phyloP scores from a whole-genome alignment of 2,888 invertebrate species.

The Perithous albicinctus region DNA sequence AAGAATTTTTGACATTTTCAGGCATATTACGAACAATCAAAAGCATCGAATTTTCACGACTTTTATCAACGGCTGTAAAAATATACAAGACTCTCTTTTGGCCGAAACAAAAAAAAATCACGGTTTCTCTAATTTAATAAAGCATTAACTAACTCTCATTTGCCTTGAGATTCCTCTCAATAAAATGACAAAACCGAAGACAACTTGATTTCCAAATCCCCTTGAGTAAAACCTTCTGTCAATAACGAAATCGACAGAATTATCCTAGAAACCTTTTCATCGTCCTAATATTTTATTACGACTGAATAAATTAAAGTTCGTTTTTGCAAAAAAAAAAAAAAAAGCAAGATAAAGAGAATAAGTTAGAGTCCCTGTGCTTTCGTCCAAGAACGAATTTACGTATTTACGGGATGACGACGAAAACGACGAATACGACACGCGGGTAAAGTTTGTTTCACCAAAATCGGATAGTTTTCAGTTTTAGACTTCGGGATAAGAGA shows the following conservation, averaged over 20 bases:
- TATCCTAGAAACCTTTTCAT: not conserved
- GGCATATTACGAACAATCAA: too few species aligned
- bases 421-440: slow-evolving; percentile 21
- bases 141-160: too few species aligned
- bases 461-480: slow-evolving; percentile 19
- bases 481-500: slow-evolving; percentile 25
- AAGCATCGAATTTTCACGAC: too few species aligned
- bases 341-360: slow-evolving; percentile 10
- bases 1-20: too few species aligned
- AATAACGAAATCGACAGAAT: not conserved
- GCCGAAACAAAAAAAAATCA: too few species aligned
- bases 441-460: slow-evolving; percentile 35
- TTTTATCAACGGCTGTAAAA: too few species aligned
- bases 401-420: slow-evolving; percentile 41
- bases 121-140: not conserved
- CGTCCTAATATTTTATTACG: not conserved
- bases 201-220: too few species aligned
- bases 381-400: slow-evolving; percentile 29
- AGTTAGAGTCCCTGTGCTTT: not conserved
- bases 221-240: not conserved
- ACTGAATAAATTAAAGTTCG: slow-evolving; percentile 8
- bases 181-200: slow-evolving; percentile 3
- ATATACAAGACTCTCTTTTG: too few species aligned
- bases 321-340: slow-evolving; percentile 1
- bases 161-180: too few species aligned